Evolutionary conservation across 2,888 invertebrate species (phyloP), one percentile per base, ranked within the genome.

Genomic region (Nephrocerus scutellatus): DNA sequence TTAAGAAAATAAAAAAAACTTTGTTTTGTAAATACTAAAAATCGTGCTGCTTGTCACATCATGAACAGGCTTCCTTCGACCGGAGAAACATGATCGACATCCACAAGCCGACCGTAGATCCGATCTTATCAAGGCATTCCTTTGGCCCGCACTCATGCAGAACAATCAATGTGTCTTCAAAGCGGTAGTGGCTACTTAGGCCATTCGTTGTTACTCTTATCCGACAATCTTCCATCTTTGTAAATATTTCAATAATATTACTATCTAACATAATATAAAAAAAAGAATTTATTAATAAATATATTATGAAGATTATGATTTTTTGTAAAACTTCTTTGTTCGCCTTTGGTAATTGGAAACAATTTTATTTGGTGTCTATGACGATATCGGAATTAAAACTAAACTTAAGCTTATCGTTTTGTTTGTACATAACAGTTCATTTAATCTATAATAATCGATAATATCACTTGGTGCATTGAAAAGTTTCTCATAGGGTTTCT

Each of bases 121-220:
- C 7, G 81, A 83, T 60, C 74, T 78, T 31, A 83, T 91, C 54
- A 78, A 80, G 59, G 79, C 82, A 3, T 89, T 87, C 67, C 73
- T 91, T 35, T 91, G 91, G 91, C 91, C 91, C 2, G 84, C 87
- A 2, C 72, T 91, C 30, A 73, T 87, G 67, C 83, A 85, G 48
- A 79, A 79, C 16, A 80, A 78, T 52, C 74, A 76, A 28, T 89
- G 85, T 63, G 83, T 87, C 41, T 83, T 85, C 68, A 82, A 89
- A 63, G 90, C 87, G 3, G 81, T 90, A 18, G 89, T 91, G 26
- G 76, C 88, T 47, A 90, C 90, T 40, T 88, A 70, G 68, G 6
- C 10, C 12, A n/a, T n/a, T n/a, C n/a, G n/a, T n/a, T n/a, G n/a
- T n/a, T n/a, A n/a, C n/a, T n/a, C n/a, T n/a, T n/a, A n/a, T n/a